Base-by-base conservation (phyloP, 2,113 vertebrate species). In the Macrotis lagotis region DNA sequence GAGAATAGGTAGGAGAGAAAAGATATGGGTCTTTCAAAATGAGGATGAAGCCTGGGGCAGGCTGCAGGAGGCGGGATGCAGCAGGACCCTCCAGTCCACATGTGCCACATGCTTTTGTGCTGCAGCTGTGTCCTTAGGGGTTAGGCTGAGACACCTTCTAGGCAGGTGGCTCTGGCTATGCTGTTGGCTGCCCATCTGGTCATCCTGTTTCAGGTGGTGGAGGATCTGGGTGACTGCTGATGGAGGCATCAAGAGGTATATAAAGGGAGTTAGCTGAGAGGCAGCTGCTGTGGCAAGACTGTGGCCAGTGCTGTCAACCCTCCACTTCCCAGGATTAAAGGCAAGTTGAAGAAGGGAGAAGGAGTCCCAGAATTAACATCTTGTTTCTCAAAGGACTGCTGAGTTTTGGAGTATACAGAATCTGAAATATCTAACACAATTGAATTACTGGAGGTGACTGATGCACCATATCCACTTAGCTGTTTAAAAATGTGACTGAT, bases 371-470 rank as follows among this genome's bases (percentile, higher is more conserved):
- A 99, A 95, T 99, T 99, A 98, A 99, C 99, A 98, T 99, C 99
- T 99, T 99, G 99, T 99, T 99, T 99, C 98, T 99, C 99, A 66
- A 99, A 99, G 6, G 99, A 99, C 98, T 99, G 99, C 98, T 97
- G 99, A 50, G 99, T 99, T 98, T 99, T 99, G 97, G 99, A 99
- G 99, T 99, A 99, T 98, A 99, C 99, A 96, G 99, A 99, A 97
- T 99, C 99, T 96, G 99, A 99, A 98, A 99, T 99, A 97, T 99
- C 99, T 24, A 99, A 99, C 97, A 99, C 99, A 9, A 99, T 99
- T 0, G 99, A 99, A 96, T 99, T 99, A 99, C 99, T 99, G 97
- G 99, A 99, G 88, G 99, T 99, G 98, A 99, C 99, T 0, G 99
- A 99, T 52, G 99, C 99, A 97, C 99, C 99, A n/a, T n/a, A n/a